A percentile compares a stretch with the other conserved stretches of the same genome.
These are phyloP conservation scores for Eucriotettix oculatus DNA, from an alignment of 2,888 invertebrate species.

Conservation along the genomic window DNA sequence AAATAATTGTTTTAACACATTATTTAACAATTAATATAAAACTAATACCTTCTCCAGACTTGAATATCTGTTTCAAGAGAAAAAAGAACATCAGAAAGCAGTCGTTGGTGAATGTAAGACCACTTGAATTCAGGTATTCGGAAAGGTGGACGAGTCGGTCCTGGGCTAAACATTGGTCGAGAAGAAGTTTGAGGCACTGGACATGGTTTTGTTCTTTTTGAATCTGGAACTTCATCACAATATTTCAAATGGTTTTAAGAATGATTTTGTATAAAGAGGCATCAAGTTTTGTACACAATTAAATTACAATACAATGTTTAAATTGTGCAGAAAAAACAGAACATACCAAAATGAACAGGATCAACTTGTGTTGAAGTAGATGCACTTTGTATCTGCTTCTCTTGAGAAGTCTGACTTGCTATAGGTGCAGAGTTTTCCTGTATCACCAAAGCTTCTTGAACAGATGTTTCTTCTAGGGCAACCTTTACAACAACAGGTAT, in stretches of 20 bases:
- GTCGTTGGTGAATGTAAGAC: constrained; percentile 95
- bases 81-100: constrained; percentile 89
- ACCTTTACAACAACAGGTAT: neutral
- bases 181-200: constrained; percentile 25
- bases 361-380: constrained; percentile 72
- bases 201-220: constrained; percentile 34
- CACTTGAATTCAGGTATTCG: constrained; percentile 99
- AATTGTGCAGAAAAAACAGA: neutral
- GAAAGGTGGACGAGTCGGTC: constrained; percentile 87
- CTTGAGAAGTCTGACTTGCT: constrained; percentile 31
- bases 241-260: neutral
- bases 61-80: constrained; percentile 96
- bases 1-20: too few relatives aligned
- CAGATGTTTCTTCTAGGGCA: constrained; percentile 4
- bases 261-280: neutral
- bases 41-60: constrained; percentile 50
- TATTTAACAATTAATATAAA: neutral
- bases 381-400: constrained; percentile 58
- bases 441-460: constrained; percentile 20
- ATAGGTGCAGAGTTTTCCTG: neutral
- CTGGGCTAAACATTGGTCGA: constrained; percentile 85
- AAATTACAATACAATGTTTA: neutral
- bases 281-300: neutral
- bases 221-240: constrained; percentile 22
- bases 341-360: constrained; percentile 66